Base-by-base conservation (phyloP, 1,140 invertebrate species). In the Eciton burchellii region DNA sequence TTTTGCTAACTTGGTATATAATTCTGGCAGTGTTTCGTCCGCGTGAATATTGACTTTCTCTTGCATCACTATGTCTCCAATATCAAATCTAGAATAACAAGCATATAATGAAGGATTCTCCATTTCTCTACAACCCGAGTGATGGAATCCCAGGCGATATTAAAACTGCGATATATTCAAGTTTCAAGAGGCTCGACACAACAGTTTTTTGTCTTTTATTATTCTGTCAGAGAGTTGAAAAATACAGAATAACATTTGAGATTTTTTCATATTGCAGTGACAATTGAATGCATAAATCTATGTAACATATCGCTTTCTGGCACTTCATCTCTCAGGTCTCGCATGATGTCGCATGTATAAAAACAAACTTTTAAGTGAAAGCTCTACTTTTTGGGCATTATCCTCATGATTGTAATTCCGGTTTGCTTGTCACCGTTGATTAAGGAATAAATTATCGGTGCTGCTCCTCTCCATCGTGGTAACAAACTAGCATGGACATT, bases 401-500 rank as follows among this genome's bases (percentile, higher is more conserved):
- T 97, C 93, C 95, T 96, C 96, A 99, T 99, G 43, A 99, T 96
- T 3, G 97, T 97, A 41, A 99, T 94, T 49, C 99, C 99, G 26
- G 98, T 98, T 71, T 95, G 93, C 29, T 91, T 87, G 91, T 99
- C 98, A 35, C 97, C 98, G 94, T 97, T 96, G 73, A 97, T 95
- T 71, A 99, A 94, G n/a, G 97, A 95, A 93, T 98, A 95, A 83
- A 97, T 95, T 60, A 99, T 96, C 3, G 98, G 98, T 12, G 98
- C 96, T 57, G 98, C 97, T 45, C 99, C 99, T 92, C 98, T 94
- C 98, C 98, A 99, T 83, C 97, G 94, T 35, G 99, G 99, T 85
- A 99, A 92, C 45, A 99, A 91, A 93, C 98, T 99, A 12, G 96
- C 97, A 94, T 99, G 99, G 0, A 99, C 96, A 95, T 98, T 98